Evolutionary conservation across 1,140 invertebrate genomes (phyloP), one percentile per base, ranked within the genome.

Genomic region (Bombyx mandarina): DNA sequence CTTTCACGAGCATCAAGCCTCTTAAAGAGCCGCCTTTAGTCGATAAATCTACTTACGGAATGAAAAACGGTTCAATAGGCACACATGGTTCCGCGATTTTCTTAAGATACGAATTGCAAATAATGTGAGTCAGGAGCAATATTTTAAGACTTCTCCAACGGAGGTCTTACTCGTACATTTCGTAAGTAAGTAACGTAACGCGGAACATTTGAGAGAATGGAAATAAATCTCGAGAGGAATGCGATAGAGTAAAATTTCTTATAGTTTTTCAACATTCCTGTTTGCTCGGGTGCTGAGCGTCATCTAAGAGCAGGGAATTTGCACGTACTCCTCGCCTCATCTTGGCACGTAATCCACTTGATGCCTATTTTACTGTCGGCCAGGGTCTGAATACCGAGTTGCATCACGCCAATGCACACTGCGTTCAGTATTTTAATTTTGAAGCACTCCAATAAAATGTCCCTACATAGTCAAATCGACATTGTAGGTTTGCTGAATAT

Each of bases 321-420:
- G 71, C 77, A 79, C 77, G 75, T 79, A 66, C 62, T 55, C 52
- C 56, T 63, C 68, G 63, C 60, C 66, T 70, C 65, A 63, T 70
- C 61, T 51, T 63, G 58, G 70, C 76, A 75, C 77, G 77, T 76
- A 77, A 52, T 56, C 48, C 61, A 61, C 26, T 69, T 74, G 76
- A 75, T 75, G 75, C 69, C 75, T 75, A 71, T 65, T 75, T 80
- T 78, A 80, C 74, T 74, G 66, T 62, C 58, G 49, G 53, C 65
- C 56, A 56, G 62, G 66, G 62, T 58, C 61, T 56, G 61, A 58
- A 71, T 71, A 61, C 62, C 67, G 56, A 63, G 56, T 18, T 76
- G 75, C 75, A 75, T 70, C 69, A 57, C 43, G 59, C 60, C 58
- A 54, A 53, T 67, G 63, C 63, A 65, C 57, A 57, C 50, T 18